These are phyloP conservation scores for Ephydatia muelleri DNA, from an alignment of 37 sponge, comb jelly and placozoan species.

Conservation along the genomic window DNA sequence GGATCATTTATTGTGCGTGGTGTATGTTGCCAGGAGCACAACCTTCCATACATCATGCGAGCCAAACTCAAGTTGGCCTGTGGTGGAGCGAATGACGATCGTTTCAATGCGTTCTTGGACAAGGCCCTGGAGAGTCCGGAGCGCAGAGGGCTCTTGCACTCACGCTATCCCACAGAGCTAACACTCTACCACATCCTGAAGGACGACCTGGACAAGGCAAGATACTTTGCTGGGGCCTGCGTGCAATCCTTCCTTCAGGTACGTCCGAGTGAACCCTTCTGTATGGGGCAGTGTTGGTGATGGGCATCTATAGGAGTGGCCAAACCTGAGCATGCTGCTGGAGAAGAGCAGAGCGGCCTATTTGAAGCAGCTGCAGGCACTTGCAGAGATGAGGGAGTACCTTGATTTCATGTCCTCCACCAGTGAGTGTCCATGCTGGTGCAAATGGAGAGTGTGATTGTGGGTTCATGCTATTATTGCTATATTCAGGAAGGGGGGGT, in stretches of 20 bases:
- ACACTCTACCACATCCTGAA: conserved; percentile 73
- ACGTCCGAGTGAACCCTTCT: too few relatives aligned
- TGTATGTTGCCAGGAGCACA: conserved; percentile 85
- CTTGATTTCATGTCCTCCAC: conserved; percentile 61
- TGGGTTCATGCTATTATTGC: too few relatives aligned
- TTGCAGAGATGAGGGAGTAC: conserved; percentile 87
- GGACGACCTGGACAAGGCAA: conserved; percentile 82
- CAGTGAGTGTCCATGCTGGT: conserved; percentile 25
- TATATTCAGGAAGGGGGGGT: too few relatives aligned
- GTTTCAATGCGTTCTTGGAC: conserved; percentile 62
- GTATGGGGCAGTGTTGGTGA: background rate
- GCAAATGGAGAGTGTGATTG: too few relatives aligned
- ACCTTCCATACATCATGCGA: conserved; percentile 74
- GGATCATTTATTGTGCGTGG: background rate
- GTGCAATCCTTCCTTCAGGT: conserved; percentile 78
- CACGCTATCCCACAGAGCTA: conserved; percentile 64
- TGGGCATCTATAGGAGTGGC: conserved; percentile 67
- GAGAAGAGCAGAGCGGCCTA: conserved; percentile 53
- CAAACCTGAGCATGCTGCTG: conserved; percentile 59
- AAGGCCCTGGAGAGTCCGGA: conserved; percentile 47
- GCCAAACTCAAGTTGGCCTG: conserved; percentile 83
- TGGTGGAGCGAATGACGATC: conserved; percentile 58
- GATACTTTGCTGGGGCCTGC: conserved; percentile 66
- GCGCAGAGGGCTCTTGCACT: conserved; percentile 54
- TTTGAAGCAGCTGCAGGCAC: conserved; percentile 76